Evolutionary conservation across 2,113 vertebrate species (phyloP).

Genomic region (Rattus rattus): DNA sequence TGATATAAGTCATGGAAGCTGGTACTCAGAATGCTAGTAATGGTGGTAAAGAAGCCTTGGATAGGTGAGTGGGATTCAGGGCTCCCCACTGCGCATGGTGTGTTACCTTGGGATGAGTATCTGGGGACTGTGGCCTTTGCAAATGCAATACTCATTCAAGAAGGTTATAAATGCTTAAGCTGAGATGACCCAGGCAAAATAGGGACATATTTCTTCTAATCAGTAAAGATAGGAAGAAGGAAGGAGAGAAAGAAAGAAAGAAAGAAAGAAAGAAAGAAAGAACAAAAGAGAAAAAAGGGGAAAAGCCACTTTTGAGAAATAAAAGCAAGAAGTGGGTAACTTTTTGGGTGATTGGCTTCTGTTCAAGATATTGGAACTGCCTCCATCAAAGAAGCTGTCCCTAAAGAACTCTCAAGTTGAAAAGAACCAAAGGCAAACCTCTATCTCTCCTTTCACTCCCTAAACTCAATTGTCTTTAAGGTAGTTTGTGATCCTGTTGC

Average conservation of each 20-base stretch:
- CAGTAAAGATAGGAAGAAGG: not conserved
- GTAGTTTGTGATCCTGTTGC: not conserved
- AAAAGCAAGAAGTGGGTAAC: not conserved
- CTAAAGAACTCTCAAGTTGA: not conserved
- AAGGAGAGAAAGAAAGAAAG: not conserved
- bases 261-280: not conserved
- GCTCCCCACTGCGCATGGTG: not conserved
- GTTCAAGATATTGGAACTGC: not conserved
- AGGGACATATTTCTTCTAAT: not conserved
- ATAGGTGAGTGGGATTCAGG: not conserved
- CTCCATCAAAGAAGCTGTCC: not conserved
- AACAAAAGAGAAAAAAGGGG: not conserved
- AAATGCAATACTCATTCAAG: not conserved
- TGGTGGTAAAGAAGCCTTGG: not conserved
- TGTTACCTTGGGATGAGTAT: not conserved
- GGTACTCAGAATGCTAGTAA: not conserved
- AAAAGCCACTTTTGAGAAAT: not conserved
- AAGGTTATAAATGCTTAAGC: not conserved
- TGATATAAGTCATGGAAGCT: not conserved
- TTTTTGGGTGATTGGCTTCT: not conserved
- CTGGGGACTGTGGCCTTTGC: not conserved
- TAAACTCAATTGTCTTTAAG: not conserved
- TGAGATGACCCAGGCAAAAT: not conserved
- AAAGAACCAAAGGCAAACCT: not conserved
- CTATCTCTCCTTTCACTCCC: not conserved